Evolutionary conservation across 2,888 invertebrate species (phyloP).

Genomic region (Zootermopsis nevadensis): DNA sequence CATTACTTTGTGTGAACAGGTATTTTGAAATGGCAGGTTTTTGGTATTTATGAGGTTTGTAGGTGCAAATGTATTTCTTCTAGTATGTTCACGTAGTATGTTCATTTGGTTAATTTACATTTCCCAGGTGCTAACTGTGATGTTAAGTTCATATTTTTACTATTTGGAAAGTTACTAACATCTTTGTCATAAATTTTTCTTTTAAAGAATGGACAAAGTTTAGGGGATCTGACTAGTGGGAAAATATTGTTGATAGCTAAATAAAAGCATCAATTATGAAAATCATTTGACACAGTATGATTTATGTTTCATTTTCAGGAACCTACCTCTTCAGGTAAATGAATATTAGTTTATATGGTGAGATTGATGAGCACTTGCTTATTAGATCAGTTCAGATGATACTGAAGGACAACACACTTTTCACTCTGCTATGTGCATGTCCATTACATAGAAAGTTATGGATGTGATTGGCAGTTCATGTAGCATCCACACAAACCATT

Average conservation of each 20-base stretch:
- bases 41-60: not conserved
- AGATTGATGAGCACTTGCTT: too few relatives aligned
- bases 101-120: not conserved
- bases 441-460: too few relatives aligned
- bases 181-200: constrained; percentile 25
- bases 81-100: not conserved
- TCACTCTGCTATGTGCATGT: too few relatives aligned
- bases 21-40: not conserved
- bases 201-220: constrained; percentile 53
- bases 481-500: too few relatives aligned
- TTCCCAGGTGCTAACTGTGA: constrained; percentile 1
- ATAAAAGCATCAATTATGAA: constrained; percentile 53
- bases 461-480: too few relatives aligned
- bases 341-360: too few relatives aligned
- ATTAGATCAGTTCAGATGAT: too few relatives aligned
- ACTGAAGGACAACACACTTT: too few relatives aligned
- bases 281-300: not conserved
- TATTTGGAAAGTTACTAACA: constrained; percentile 16
- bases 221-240: constrained; percentile 54
- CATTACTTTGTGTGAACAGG: not conserved
- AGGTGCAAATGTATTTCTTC: constrained; percentile 8
- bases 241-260: constrained; percentile 54
- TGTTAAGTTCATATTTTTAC: constrained; percentile 9
- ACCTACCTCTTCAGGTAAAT: not conserved
- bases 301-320: not conserved